Evolutionary conservation across 2,113 vertebrate species (phyloP), one percentile per base, ranked within the genome.

Genomic region (Lota lota): DNA sequence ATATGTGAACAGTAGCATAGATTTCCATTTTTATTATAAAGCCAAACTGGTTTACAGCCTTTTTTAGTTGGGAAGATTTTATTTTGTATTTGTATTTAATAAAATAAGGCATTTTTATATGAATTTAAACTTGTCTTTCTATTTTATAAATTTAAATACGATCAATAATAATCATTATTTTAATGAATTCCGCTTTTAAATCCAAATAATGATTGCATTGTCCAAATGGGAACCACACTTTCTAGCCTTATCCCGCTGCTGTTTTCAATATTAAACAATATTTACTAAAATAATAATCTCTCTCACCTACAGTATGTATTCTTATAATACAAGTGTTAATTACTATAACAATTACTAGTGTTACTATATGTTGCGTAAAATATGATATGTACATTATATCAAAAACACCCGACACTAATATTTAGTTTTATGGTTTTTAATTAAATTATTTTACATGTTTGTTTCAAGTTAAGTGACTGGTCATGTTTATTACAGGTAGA

Each of bases 71-170:
- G 78, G 79, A 61, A 65, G 61, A 28, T 73, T 50, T 62, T 69
- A 79, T 89, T 89, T 91, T 91, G 79, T 90, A 90, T 85, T 82
- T 73, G 73, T 88, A 89, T 83, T 89, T 88, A 86, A 79, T 63
- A 59, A 72, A 79, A 88, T 83, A 68, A 88, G 85, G 85, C 5
- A 59, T 85, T 88, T 90, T 89, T 84, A 58, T 89, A 84, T 67
- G 63, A 76, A 70, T 62, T 74, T 18, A 50, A 36, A 15, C 4
- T 68, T 14, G 15, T 70, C 17, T 54, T 0, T 67, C 18, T 0
- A 1, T 15, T 57, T 17, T 58, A 12, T n/a, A 18, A 59, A 12
- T 12, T 54, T 6, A 1, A 54, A 54, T 54, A 33, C 28, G 4
- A 33, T 33, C 4, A 33, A 33, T 4, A 33, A 33, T 33, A 33